A percentile compares a stretch with the other conserved stretches of the same genome.
Conservation (phyloP, 2,888 invertebrate genomes). For the Chrysotoxum bicinctum region DNA sequence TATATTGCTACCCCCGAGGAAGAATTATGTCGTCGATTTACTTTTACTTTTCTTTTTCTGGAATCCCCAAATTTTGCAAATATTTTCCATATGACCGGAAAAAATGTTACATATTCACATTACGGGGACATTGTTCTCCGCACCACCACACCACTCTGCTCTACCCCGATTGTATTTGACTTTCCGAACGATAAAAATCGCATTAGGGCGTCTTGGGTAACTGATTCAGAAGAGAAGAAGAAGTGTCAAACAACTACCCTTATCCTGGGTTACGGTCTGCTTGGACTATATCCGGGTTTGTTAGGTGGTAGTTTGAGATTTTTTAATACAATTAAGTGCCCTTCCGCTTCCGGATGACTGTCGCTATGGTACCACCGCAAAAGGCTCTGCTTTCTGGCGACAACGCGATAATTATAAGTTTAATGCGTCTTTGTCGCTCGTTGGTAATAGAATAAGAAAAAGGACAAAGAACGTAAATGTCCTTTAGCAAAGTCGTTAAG, state of each 20-base stretch:
- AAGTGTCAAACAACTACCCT: slow-evolving; percentile 50
- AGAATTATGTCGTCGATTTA: slow-evolving; percentile 52
- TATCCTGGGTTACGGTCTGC: not conserved
- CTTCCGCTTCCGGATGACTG: slow-evolving; percentile 16
- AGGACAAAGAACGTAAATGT: slow-evolving; percentile 44
- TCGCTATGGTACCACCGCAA: not conserved
- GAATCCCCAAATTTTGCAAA: slow-evolving; percentile 54
- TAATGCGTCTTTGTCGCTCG: slow-evolving; percentile 54
- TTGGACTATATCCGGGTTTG: not conserved
- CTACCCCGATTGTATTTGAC: slow-evolving; percentile 59
- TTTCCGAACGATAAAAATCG: slow-evolving; percentile 71
- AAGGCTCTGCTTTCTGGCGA: slow-evolving; percentile 37
- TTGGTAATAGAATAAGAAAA: slow-evolving; percentile 47
- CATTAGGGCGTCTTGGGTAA: slow-evolving; percentile 63
- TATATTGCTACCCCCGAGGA: not conserved
- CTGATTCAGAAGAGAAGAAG: slow-evolving; percentile 40
- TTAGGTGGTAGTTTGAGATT: slow-evolving; percentile 23
- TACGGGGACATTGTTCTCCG: not conserved
- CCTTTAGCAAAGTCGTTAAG: slow-evolving; percentile 53
- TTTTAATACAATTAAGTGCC: slow-evolving; percentile 68
- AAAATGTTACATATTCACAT: slow-evolving; percentile 56
- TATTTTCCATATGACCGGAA: slow-evolving; percentile 61
- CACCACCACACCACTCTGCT: not conserved
- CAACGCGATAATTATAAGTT: slow-evolving; percentile 69
- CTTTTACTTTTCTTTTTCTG: not conserved